Evolutionary conservation across 1,140 invertebrate genomes (phyloP), one percentile per base, ranked within the genome.

Genomic region (Coelopa frigida): DNA sequence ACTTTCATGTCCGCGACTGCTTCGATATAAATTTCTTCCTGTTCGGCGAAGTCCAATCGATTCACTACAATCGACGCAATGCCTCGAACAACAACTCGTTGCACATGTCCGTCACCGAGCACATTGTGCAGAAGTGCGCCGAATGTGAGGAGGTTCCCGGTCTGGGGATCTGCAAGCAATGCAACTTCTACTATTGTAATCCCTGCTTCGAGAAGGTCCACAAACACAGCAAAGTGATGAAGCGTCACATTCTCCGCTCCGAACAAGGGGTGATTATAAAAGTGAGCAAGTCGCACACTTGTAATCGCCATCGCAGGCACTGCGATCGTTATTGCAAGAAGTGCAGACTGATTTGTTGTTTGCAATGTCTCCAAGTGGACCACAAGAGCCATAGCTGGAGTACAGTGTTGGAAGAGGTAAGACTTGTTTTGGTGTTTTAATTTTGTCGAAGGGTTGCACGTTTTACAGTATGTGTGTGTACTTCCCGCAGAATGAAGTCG

Each of bases 11-110:
- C 14, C 44, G 53, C 5, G 55, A 61, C 22, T 52, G 39, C 14
- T 63, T 56, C 14, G 57, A 63, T 26, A 48, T 63, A 5, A 58
- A 59, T 42, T 66, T 63, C 22, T 54, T 56, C 43, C 44, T 61
- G 18, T 15, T 66, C 36, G 63, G 63, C 10, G 45, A 53, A 33
- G 10, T 45, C 1, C 39, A 43, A 17, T 44, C 52, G 11, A 15
- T 55, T 6, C 27, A 22, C 0, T 51, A 41, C 15, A 50, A 48
- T 35, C 40, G 31, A 3, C 47, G 47, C 6, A 44, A 50, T 8
- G 38, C 42, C 3, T 39, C 51, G 11, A 31, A 49, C 1, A 57
- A 55, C 35, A 53, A 53, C 1, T 49, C 51, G 5, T 15, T 55
- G 29, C 26, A 6, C 5, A 37, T 46, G 4, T 15, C 37, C 12